Evolutionary conservation across 1,140 invertebrate species (phyloP), one percentile per base, ranked within the genome.

Genomic region (Tetragnatha versicolor): DNA sequence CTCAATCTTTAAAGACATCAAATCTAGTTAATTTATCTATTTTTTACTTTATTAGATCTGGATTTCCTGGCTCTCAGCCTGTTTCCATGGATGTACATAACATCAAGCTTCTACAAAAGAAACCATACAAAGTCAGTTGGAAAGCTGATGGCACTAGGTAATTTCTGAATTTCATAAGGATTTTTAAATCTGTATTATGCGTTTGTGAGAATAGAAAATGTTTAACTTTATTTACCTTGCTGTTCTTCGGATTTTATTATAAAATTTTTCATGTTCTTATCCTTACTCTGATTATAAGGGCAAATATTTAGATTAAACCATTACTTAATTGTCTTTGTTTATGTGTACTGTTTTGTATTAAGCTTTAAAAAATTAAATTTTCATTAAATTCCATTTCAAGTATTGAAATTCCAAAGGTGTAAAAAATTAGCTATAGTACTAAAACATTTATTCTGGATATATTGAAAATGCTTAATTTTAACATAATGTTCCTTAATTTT

Each of bases 61-160:
- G 94, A 9, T 99, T 99, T 86, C 97, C 97, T 4, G 98, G 98
- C 3, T 91, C 91, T 60, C 98, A 99, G 84, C 98, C 98, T 0
- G 95, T 99, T 0, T 98, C 96, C 0, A 98, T 99, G 96, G 92
- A 95, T 83, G 85, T 87, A 3, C 84, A 90, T 0, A 99, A 99
- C 86, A 88, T 99, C 14, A 87, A 85, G 51, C 88, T 92, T 10
- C 85, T 99, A 1, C 86, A 89, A 53, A 83, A 92, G 79, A 94
- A 94, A 84, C 92, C 92, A 0, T 99, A 99, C 84, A 91, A 91
- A 84, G 97, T 99, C 3, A 99, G 96, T 0, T 99, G 98, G 98
- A 99, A 99, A 86, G 98, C 98, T 17, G 98, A 99, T 87, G 98
- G 98, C 29, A 95, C 93, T 17, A 91, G 96, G 90, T 93, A 84